Conservation (phyloP, 2,888 invertebrate genomes). For the Drosophila greeni region DNA sequence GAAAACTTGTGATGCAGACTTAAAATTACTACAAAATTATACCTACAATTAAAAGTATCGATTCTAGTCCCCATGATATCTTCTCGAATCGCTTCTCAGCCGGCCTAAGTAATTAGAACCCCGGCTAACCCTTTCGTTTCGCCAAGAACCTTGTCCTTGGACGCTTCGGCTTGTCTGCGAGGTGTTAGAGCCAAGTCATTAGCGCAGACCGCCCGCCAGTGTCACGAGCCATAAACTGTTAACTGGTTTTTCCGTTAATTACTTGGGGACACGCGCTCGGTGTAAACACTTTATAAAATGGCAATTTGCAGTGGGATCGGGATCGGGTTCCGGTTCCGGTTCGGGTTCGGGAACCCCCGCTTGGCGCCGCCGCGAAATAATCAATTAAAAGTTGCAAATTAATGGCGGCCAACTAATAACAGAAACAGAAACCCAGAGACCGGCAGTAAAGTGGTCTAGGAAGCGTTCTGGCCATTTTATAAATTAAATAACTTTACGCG, state of each 20-base stretch:
- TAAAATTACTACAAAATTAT: too few species aligned
- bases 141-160: conserved; percentile 1
- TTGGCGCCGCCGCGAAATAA: conserved; percentile 50
- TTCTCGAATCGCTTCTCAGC: not conserved
- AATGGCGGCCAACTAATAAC: conserved; percentile 59
- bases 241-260: conserved; percentile 60
- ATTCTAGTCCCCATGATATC: too few species aligned
- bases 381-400: conserved; percentile 72
- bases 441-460: conserved; percentile 34
- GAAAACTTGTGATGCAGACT: too few species aligned
- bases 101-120: conserved; percentile 9
- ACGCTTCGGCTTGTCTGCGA: conserved; percentile 4
- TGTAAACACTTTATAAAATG: conserved; percentile 70
- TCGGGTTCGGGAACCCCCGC: conserved; percentile 22
- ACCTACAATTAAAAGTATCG: too few species aligned
- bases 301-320: conserved; percentile 53
- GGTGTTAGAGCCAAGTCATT: conserved; percentile 32
- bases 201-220: conserved; percentile 18
- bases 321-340: conserved; percentile 6
- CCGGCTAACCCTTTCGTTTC: conserved; percentile 4
- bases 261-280: conserved; percentile 59
- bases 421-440: conserved; percentile 23
- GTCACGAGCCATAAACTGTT: conserved; percentile 64
- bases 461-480: conserved; percentile 62
- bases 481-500: conserved; percentile 75